Evolutionary conservation across 2,888 invertebrate genomes (phyloP).

Genomic region (Drosophila glabriapex): DNA sequence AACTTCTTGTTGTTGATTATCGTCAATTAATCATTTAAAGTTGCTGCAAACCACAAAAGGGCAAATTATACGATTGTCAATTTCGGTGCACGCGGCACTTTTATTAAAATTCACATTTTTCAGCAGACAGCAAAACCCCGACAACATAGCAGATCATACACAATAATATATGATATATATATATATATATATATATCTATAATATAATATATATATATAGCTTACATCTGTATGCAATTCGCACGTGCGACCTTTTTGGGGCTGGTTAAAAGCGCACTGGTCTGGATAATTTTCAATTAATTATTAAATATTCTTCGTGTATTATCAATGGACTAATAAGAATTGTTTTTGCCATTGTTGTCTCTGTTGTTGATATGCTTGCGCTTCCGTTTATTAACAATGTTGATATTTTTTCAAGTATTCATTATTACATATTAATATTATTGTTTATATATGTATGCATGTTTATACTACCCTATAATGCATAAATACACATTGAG

Average conservation of each 20-base stretch:
- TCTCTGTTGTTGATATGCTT: constrained; percentile 47
- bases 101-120: constrained; percentile 59
- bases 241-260: constrained; percentile 28
- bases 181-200: constrained; percentile 13
- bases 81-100: constrained; percentile 63
- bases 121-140: constrained; percentile 22
- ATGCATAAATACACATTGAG: not conserved
- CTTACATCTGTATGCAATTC: constrained; percentile 41
- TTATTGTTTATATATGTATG: constrained; percentile 14
- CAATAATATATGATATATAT: constrained; percentile 5
- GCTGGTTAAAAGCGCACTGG: constrained; percentile 52
- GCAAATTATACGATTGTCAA: constrained; percentile 64
- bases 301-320: constrained; percentile 69
- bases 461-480: constrained; percentile 23
- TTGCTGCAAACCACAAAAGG: constrained; percentile 42
- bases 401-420: constrained; percentile 44
- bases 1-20: constrained; percentile 42
- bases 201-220: constrained; percentile 12
- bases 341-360: constrained; percentile 35
- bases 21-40: constrained; percentile 62
- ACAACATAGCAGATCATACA: constrained; percentile 29
- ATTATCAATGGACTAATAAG: constrained; percentile 70
- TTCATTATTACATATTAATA: constrained; percentile 51
- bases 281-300: constrained; percentile 75
- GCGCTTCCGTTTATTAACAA: constrained; percentile 67